Base-by-base conservation (phyloP, 2,113 vertebrate genomes). In the Thinocorus orbignyianus region DNA sequence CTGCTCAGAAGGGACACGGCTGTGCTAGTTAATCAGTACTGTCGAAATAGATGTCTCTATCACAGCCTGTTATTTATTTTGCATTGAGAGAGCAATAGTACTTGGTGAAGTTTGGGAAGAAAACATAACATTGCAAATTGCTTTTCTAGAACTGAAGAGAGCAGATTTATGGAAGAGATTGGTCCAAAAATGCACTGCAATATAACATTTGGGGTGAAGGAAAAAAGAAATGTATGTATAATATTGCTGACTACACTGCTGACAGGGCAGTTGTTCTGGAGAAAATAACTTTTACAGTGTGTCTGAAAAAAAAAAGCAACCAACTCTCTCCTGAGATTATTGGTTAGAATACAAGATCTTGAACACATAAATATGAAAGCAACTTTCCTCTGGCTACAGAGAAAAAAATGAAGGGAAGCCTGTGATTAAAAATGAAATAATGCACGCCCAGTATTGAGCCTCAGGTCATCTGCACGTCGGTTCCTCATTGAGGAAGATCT, bases 21-120 rank as follows among this genome's bases (percentile, higher is more conserved):
- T 96, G 73, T 96, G 54, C 81, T 69, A 81, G 73, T 94, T 96
- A 96, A 96, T 96, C 90, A 91, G 81, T n/a, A 55, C 37, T 81
- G 96, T 93, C 2, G 0, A 89, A 95, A 93, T 73, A 81, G 83
- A 97, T 89, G 86, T 95, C 95, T 96, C 88, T 94, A 96, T 96
- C 78, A 72, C 35, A 90, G 66, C 15, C 84, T 46, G 58, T 80
- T 95, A 96, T 96, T 95, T 96, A 95, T 95, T 96, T 77, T 89
- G 70, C 78, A 89, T 69, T 20, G 58, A 70, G 83, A 20, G 86
- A 92, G 77, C 58, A 85, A 79, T 39, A 42, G 73, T 81, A 87
- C 58, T 60, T 62, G 37, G 41, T 73, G 42, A 89, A 92, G 74
- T 82, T 79, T 89, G 86, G 54, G 86, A 86, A 87, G 65, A 92